Base-by-base conservation (phyloP, 2,888 invertebrate species). In the Andrena hattorfiana region DNA sequence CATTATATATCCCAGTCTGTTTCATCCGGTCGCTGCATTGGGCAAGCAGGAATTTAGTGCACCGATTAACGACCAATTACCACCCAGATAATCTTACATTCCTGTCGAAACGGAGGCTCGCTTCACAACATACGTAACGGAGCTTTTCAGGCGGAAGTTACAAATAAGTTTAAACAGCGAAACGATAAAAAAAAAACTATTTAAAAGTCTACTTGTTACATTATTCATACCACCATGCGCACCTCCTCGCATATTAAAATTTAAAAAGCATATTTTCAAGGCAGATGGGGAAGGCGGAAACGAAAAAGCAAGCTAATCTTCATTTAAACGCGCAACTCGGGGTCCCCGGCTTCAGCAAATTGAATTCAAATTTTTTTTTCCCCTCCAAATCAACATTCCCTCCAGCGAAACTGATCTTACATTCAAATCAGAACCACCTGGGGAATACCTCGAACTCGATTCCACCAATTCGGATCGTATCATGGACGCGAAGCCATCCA, bases 51-150 rank as follows among this genome's bases (percentile, higher is more conserved):
- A 71, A 84, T 83, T 84, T 84, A 76, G 69, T 79, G 54, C 49
- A 10, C 69, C 76, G 72, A 84, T 84, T 84, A 84, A 70, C 76
- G 60, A 83, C 75, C 79, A 84, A 84, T 84, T 84, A 83, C 51
- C 76, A 64, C 68, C 1, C 23, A 59, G 75, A 74, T 83, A 62
- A 83, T 83, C 78, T 84, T 75, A 83, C 59, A 20, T 72, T 48
- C 48, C 48, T 16, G 30, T 26, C 13, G 67, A 63, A 79, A 67
- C 32, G n/a, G 63, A 23, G 51, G 60, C 49, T 80, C 56, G 6
- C 4, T 20, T 16, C 20, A n/a, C 48, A 16, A 23, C 48, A 20
- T n/a, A 51, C 26, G 10, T 4, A 42, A 42, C 42, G 16, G 42
- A 16, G 42, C 42, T 42, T 16, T 16, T 42, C 42, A 4, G 42